Percentiles rank a stretch among this genome's conserved stretches.
Conservation (phyloP, 2,113 vertebrate genomes). For the Corvus hawaiiensis region DNA sequence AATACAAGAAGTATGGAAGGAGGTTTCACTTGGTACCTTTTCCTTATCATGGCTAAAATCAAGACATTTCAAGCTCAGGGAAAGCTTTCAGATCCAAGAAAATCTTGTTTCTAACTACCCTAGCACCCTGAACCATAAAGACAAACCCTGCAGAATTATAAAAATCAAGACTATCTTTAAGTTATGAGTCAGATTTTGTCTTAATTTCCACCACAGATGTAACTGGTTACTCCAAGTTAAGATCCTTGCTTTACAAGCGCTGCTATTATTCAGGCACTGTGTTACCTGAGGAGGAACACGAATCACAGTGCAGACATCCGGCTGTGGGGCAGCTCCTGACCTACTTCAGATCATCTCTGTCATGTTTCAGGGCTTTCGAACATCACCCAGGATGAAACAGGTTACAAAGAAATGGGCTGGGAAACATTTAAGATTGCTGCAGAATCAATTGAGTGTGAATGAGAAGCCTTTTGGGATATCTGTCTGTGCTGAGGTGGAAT, state of each 20-base stretch:
- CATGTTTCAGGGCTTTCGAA: neutral
- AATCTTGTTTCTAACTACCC: neutral
- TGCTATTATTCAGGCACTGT: neutral
- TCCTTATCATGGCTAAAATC: neutral
- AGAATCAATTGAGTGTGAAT: neutral
- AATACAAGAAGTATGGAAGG: neutral
- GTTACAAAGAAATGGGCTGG: neutral
- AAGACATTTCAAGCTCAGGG: neutral
- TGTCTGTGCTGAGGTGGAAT: neutral
- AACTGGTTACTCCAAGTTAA: neutral
- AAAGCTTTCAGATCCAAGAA: neutral
- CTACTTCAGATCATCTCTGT: neutral
- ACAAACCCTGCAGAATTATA: neutral
- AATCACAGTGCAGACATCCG: neutral
- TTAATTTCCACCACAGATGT: neutral
- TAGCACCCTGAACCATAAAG: neutral
- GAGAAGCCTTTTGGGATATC: neutral
- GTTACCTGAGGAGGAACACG: neutral
- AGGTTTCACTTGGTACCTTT: neutral
- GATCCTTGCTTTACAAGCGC: neutral
- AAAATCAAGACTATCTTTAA: neutral
- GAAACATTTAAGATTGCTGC: neutral
- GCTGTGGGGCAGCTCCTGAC: neutral
- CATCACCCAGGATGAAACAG: neutral
- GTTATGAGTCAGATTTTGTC: neutral